Conservation (phyloP, 2,113 vertebrate species). For the Gymnobelideus leadbeateri region DNA sequence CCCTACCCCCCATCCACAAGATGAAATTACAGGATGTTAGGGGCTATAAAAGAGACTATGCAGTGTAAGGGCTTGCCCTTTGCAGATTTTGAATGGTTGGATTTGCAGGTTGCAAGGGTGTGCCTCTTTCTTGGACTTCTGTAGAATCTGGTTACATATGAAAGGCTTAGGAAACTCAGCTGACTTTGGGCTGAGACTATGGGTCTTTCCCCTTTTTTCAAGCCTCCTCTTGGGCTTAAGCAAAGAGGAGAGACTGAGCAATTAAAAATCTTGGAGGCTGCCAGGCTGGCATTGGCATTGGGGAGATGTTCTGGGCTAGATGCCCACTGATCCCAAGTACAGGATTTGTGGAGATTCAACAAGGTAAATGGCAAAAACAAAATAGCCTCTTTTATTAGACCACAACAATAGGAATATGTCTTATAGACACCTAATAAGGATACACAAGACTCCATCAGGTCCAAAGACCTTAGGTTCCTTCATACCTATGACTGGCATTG, state of each 20-base stretch:
- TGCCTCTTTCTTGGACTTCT: background rate
- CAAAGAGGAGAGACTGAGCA: background rate
- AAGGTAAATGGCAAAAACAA: background rate
- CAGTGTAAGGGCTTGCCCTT: background rate
- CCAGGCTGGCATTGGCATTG: background rate
- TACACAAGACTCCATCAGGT: background rate
- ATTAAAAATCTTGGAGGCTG: background rate
- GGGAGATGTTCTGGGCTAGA: background rate
- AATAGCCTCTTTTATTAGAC: background rate
- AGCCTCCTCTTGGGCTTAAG: background rate
- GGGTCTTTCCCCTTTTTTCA: background rate
- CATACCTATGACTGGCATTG: background rate
- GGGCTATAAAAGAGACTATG: background rate
- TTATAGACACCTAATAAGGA: background rate
- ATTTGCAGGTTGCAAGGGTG: background rate
- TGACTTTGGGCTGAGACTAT: background rate
- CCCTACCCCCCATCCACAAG: background rate
- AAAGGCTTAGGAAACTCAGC: background rate
- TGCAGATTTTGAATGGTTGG: background rate
- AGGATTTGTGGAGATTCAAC: background rate
- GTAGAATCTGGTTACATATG: background rate
- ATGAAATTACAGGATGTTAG: background rate
- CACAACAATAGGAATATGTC: background rate
- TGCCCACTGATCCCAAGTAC: background rate
- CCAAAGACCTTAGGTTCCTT: background rate